Conservation (phyloP, 2,888 invertebrate genomes). For the Silvanus unidentatus region DNA sequence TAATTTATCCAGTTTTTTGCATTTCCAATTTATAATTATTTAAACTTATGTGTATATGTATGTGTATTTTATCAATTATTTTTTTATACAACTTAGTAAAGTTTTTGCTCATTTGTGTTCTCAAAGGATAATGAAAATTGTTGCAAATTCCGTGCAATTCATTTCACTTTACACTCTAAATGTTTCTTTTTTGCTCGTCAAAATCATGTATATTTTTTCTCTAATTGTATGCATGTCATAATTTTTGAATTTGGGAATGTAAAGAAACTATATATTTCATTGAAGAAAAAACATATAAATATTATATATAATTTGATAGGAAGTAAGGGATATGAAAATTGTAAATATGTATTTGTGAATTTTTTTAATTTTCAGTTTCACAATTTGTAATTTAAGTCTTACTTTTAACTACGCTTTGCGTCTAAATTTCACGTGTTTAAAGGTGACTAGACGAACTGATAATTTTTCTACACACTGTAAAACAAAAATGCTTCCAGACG, state of each 20-base stretch:
- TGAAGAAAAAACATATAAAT: conserved; percentile 25
- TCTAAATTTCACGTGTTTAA: conserved; percentile 19
- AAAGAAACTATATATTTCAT: conserved; percentile 30
- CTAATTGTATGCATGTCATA: conserved; percentile 21
- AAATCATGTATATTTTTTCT: conserved; percentile 23
- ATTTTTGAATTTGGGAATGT: conserved; percentile 31
- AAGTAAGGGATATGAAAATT: conserved; percentile 30
- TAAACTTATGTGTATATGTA: conserved; percentile 10
- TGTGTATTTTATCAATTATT: conserved; percentile 21
- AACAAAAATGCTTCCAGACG: conserved; percentile 43
- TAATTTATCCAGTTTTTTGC: conserved; percentile 28
- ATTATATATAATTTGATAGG: conserved; percentile 21
- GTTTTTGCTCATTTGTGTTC: conserved; percentile 6
- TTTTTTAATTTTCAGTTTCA: conserved; percentile 40
- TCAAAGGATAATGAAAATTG: background rate
- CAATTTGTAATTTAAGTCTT: conserved; percentile 35
- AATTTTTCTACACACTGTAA: conserved; percentile 42
- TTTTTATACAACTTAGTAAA: conserved; percentile 17
- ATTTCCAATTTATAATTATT: conserved; percentile 23
- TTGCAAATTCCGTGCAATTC: conserved; percentile 23
- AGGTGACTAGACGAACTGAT: conserved; percentile 38
- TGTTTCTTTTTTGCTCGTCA: conserved; percentile 13
- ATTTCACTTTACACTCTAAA: conserved; percentile 16
- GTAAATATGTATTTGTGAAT: conserved; percentile 40
- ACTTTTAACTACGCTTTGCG: conserved; percentile 32